phyloP scores from a whole-genome alignment of 2,797 vertebrate species.

The Sebastes itinus region DNA sequence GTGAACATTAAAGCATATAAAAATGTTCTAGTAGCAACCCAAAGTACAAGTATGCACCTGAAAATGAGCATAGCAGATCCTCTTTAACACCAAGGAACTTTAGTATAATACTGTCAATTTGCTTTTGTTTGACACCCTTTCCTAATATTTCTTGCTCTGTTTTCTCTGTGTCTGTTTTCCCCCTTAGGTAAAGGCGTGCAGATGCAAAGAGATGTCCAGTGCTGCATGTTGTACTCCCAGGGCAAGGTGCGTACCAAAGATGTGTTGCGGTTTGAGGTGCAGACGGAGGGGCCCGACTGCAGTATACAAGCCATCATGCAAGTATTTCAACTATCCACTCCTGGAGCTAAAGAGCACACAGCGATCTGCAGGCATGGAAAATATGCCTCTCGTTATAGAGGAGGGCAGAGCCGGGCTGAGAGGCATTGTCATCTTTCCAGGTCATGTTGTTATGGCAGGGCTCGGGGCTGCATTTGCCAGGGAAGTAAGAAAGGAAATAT shows the following conservation, averaged over 20 bases:
- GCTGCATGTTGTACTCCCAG: constrained; percentile 87
- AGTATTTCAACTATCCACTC: constrained; percentile 85
- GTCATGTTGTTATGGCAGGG: constrained; percentile 78
- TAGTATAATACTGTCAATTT: neutral
- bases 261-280: constrained; percentile 85
- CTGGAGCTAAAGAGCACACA: constrained; percentile 67
- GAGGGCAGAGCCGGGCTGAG: constrained; percentile 67
- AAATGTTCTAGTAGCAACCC: neutral
- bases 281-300: constrained; percentile 88
- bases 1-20: neutral
- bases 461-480: constrained; percentile 71
- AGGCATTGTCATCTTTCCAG: constrained; percentile 79
- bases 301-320: constrained; percentile 88
- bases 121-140: neutral
- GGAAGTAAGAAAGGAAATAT: constrained; percentile 78
- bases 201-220: constrained; percentile 87
- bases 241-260: constrained; percentile 87
- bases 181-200: constrained; percentile 84
- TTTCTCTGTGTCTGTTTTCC: neutral
- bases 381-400: constrained; percentile 70
- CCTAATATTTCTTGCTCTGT: neutral
- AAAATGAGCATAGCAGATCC: neutral
- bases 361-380: constrained; percentile 78
- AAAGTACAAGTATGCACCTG: neutral
- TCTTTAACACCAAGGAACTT: neutral